Evolutionary conservation across 2,797 vertebrate species (phyloP), one percentile per base, ranked within the genome.

Genomic region (Vireo griseus): DNA sequence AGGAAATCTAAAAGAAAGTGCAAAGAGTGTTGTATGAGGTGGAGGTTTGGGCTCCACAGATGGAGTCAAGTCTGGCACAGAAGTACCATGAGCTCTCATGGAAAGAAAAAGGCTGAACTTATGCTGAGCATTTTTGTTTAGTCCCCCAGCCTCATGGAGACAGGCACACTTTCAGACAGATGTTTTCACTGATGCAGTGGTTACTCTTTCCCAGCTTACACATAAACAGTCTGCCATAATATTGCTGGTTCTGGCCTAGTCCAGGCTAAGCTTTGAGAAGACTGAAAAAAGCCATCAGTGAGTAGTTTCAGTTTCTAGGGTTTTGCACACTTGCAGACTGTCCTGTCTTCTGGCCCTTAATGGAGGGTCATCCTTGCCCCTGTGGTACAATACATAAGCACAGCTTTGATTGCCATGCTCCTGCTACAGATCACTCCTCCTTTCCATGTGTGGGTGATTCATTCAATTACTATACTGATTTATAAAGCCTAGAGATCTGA

Each of bases 351-450:
- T 19, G 18, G 4, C 7, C 18, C 29, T 39, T 28, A 80, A 25
- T 39, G 21, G 50, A 72, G 9, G 3, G 12, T 40, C 35, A 65
- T 62, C 8, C 15, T 22, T 5, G 45, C 3, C 33, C 2, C n/a
- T 25, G 4, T 3, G 3, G 7, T 58, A 8, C 13, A 50, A 39
- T 20, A 29, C 5, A 20, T 9, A 63, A 67, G 10, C 1, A 2
- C 15, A 54, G 37, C 17, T 71, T 47, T 31, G 12, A 1, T 67
- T 40, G 18, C 14, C 31, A 12, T 29, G 52, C 3, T 55, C 6
- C 47, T 77, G 28, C 16, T 52, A 48, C 6, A 59, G 12, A 44
- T 47, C 29, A 67, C 2, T 39, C 15, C 28, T 57, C 19, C 7
- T 73, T 86, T 86, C 25, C 5, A 2, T 3, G 1, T 17, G 13